phyloP scores from a whole-genome alignment of 2,888 invertebrate genomes.

The Helicoverpa assulta region DNA sequence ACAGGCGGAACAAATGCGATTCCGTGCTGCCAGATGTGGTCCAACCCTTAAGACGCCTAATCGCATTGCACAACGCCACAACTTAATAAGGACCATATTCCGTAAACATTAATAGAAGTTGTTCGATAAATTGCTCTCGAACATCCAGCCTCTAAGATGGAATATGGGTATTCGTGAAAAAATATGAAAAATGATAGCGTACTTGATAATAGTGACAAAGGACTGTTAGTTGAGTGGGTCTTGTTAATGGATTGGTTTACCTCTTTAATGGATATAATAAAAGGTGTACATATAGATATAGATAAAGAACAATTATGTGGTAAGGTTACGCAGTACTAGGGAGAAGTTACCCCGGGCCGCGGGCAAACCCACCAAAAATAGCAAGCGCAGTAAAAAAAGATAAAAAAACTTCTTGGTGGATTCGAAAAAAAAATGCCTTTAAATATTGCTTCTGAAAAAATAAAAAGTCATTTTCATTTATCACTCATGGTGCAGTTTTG shows the following conservation, averaged over 20 bases:
- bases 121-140: conserved; percentile 13
- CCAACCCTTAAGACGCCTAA: not conserved
- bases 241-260: conserved; percentile 39
- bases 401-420: not conserved
- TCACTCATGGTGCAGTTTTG: conserved; percentile 4
- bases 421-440: not conserved
- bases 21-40: too few relatives aligned
- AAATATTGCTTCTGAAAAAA: conserved; percentile 14
- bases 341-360: too few relatives aligned
- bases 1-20: too few relatives aligned
- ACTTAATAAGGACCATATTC: conserved; percentile 2
- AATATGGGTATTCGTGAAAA: conserved; percentile 14
- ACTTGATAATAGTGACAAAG: conserved; percentile 48
- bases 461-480: conserved; percentile 14
- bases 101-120: conserved; percentile 5
- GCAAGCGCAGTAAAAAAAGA: too few relatives aligned
- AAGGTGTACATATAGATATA: conserved; percentile 37
- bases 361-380: too few relatives aligned
- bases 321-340: conserved; percentile 5
- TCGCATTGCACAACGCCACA: conserved; percentile 6
- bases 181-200: conserved; percentile 40
- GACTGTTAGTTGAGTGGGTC: conserved; percentile 50
- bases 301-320: conserved; percentile 48
- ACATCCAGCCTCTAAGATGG: conserved; percentile 8
- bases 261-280: conserved; percentile 47